Base-by-base conservation (phyloP, 2,888 invertebrate species). In the Chrysolina haemoptera region DNA sequence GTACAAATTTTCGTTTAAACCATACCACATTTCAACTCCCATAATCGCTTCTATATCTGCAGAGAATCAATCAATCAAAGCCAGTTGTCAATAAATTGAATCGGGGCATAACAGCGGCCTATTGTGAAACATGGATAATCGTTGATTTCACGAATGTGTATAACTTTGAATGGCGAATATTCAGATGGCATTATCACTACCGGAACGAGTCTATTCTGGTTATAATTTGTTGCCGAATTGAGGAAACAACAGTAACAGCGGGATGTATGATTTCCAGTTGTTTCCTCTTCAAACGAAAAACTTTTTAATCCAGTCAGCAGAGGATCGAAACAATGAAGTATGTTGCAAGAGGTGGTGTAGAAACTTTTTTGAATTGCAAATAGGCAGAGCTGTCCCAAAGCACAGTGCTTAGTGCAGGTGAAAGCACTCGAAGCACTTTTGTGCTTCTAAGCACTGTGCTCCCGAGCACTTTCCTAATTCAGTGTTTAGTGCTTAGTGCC, bases 11-110 rank as follows among this genome's bases (percentile, higher is more conserved):
- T 8, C 35, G 14, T 59, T 59, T 27, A 18, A 27, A 35, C 27
- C 27, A 59, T n/a, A 59, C 59, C 59, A 35, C 14, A 27, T 59
- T 59, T 35, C 35, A 59, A 59, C 27, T 14, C 27, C 14, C 27
- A 59, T 59, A 35, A 59, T 59, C 12, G 27, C 59, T 59, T 16
- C 59, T 35, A 59, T 22, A 59, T n/a, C 27, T 22, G 59, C 35
- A 14, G 27, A 59, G 27, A 59, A 59, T 35, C 59, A 59, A 59
- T 59, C 59, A 35, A 59, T 59, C 59, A 59, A 27, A 35, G 59
- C n/a, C 59, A 59, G 59, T 35, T 59, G 59, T 59, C 59, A 59
- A 59, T 59, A 35, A 35, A 59, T 59, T 59, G 59, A 59, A 35
- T 59, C 10, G 59, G 12, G 59, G 59, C 55, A 59, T 12, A 4